phyloP scores from a whole-genome alignment of 2,113 vertebrate species.

The Forbesichthys agassizii region DNA sequence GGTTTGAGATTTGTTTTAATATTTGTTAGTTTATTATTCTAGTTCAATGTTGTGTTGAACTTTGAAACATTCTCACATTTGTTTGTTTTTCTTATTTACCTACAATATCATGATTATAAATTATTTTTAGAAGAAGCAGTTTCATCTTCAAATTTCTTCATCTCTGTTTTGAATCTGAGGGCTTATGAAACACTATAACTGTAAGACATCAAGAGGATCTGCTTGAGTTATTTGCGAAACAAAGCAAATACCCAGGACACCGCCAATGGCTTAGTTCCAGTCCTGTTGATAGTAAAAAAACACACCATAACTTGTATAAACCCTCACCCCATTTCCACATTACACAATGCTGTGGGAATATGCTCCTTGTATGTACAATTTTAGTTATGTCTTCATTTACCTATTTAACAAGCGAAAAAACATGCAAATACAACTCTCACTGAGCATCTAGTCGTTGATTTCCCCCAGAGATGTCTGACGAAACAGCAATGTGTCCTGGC shows the following conservation, averaged over 20 bases:
- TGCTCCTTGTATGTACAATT: conserved; percentile 8
- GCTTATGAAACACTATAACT: not conserved
- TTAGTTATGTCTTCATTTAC: conserved; percentile 32
- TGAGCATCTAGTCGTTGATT: conserved; percentile 40
- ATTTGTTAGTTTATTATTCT: not conserved
- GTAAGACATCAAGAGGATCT: conserved; percentile 4
- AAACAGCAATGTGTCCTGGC: conserved; percentile 23
- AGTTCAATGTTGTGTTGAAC: not conserved
- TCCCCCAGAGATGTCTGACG: conserved; percentile 13
- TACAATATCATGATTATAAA: not conserved
- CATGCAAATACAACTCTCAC: conserved; percentile 17
- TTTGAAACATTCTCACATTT: no score
- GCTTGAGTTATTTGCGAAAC: not conserved
- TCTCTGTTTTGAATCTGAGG: not conserved
- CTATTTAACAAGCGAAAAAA: conserved; percentile 19
- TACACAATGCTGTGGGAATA: not conserved
- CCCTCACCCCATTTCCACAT: not conserved
- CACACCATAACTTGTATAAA: not conserved
- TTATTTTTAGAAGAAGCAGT: not conserved
- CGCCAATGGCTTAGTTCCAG: conserved; percentile 13
- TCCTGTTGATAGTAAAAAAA: conserved; percentile 15
- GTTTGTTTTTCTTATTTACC: not conserved
- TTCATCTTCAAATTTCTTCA: not conserved
- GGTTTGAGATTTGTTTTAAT: no score
- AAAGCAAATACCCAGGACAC: conserved; percentile 3